Percentiles rank a stretch among this genome's conserved stretches.
Conservation (phyloP, 2,113 vertebrate species). For the Osmerus eperlanus region DNA sequence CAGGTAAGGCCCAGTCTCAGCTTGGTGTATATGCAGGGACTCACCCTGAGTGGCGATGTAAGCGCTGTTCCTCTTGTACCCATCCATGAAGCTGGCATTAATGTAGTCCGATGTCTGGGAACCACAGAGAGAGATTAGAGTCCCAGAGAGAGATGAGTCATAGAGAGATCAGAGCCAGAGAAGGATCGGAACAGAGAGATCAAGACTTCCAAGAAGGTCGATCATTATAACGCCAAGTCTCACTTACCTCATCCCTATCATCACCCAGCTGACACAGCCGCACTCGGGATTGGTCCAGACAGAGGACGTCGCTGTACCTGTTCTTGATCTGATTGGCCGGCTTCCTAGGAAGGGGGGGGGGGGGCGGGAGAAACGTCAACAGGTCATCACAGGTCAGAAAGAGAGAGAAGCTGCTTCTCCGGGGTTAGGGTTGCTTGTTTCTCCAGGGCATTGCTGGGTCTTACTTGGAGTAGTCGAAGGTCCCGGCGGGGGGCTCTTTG, state of each 20-base stretch:
- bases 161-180: neutral
- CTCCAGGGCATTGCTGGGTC: constrained; percentile 13
- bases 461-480: constrained; percentile 79
- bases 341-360: constrained; percentile 57
- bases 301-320: constrained; percentile 79
- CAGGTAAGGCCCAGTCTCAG: neutral
- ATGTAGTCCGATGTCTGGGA: constrained; percentile 79
- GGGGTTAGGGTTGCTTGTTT: neutral
- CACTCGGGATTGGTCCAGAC: constrained; percentile 76
- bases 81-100: constrained; percentile 80
- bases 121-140: constrained; percentile 8
- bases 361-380: neutral
- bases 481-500: constrained; percentile 73
- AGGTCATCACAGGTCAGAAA: neutral
- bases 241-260: constrained; percentile 71
- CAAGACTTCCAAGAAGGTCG: neutral
- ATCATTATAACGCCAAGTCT: neutral
- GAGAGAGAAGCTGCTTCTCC: neutral
- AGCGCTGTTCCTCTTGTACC: constrained; percentile 72
- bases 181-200: neutral
- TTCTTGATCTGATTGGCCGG: constrained; percentile 78
- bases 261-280: constrained; percentile 65
- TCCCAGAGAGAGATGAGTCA: neutral
- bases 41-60: constrained; percentile 75
- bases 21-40: neutral